These are phyloP conservation scores for Bucco capensis DNA, from an alignment of 2,113 vertebrate genomes.

Conservation along the genomic window DNA sequence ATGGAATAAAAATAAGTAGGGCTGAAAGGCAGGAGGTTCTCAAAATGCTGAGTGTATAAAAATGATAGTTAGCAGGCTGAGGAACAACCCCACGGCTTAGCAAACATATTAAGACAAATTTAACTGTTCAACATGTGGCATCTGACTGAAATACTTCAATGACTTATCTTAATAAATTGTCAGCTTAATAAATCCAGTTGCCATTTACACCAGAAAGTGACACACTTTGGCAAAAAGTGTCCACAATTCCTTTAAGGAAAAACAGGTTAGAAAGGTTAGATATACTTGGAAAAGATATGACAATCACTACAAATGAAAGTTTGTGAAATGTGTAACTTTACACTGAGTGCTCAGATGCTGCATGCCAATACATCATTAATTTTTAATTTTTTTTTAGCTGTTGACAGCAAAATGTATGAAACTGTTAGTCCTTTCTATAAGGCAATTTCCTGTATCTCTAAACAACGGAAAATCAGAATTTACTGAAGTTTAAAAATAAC, in stretches of 20 bases:
- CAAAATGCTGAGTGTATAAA: not conserved
- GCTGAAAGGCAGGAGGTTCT: not conserved
- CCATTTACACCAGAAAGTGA: not conserved
- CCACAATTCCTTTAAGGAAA: not conserved
- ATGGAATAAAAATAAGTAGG: not conserved
- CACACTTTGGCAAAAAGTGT: not conserved
- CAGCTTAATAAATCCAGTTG: not conserved
- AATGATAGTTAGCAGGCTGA: not conserved
- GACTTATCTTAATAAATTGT: not conserved
- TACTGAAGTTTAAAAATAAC: constrained; percentile 2
- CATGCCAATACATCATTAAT: not conserved
- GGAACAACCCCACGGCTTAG: not conserved
- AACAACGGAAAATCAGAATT: constrained; percentile 21
- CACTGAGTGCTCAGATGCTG: not conserved
- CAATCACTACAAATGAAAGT: not conserved
- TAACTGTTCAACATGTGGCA: not conserved
- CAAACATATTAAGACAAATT: not conserved
- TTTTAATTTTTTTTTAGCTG: not conserved
- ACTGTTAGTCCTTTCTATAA: not conserved
- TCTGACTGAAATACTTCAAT: not conserved
- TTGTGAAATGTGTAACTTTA: not conserved
- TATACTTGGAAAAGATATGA: not conserved
- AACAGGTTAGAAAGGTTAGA: not conserved
- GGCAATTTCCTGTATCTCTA: not conserved
- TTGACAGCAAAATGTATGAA: constrained; percentile 30